phyloP scores from a whole-genome alignment of 2,113 vertebrate genomes.

The Saccopteryx leptura region DNA sequence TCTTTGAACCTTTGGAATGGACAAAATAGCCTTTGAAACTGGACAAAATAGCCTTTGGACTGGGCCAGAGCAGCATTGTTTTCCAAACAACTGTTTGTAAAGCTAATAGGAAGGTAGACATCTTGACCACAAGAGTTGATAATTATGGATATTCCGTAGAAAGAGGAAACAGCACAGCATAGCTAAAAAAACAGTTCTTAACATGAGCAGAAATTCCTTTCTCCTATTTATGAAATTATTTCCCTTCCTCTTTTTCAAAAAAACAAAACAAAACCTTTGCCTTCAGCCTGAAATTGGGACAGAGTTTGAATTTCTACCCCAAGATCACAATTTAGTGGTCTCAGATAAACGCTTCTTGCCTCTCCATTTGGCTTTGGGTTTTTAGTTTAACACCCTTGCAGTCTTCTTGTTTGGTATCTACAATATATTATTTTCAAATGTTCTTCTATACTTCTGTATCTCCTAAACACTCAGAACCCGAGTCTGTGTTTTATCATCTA shows the following conservation, averaged over 20 bases:
- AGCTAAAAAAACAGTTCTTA: not conserved
- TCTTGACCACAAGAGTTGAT: too few relatives aligned
- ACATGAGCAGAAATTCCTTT: not conserved
- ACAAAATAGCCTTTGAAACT: not conserved
- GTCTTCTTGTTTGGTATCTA: not conserved
- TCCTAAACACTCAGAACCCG: not conserved
- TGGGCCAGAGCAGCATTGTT: not conserved
- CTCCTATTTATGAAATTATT: not conserved
- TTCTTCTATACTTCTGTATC: not conserved
- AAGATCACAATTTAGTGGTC: not conserved
- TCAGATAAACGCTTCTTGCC: not conserved
- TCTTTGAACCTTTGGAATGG: not conserved
- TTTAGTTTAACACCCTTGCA: not conserved
- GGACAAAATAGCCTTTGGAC: not conserved
- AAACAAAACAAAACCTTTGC: not conserved
- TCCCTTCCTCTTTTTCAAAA: not conserved
- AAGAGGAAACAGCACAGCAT: not conserved
- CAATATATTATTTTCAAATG: not conserved
- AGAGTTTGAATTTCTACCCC: not conserved
- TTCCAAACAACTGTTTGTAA: not conserved
- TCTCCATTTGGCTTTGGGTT: not conserved
- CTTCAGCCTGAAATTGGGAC: not conserved
- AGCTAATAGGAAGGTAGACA: not conserved
- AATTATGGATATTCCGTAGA: not conserved
- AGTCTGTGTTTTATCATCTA: not conserved